Evolutionary conservation across 2,888 invertebrate species (phyloP), one percentile per base, ranked within the genome.

Genomic region (Tricholauxania praeusta): DNA sequence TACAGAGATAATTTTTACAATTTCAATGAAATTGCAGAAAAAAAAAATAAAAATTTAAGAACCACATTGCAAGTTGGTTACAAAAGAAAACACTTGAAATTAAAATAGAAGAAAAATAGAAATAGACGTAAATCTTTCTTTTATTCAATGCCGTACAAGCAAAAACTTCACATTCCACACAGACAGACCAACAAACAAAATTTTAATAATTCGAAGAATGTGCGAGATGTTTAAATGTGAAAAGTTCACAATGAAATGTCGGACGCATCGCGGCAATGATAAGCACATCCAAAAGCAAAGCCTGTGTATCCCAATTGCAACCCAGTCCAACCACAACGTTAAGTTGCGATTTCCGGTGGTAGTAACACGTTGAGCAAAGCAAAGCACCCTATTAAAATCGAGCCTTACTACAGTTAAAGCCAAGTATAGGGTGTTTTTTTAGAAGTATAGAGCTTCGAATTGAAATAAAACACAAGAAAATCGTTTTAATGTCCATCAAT

Each of bases 321-420:
- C 22, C 47, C 55, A 47, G 59, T 47, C 19, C 39, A 68, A 39
- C 65, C 73, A 71, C 73, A 71, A 66, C 65, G 73, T 62, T 73
- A 75, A 75, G 75, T 73, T 69, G 73, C 48, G 72, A 75, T 73
- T 75, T 75, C 75, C 75, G 65, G 47, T 32, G 59, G 39, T 72
- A 73, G 72, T 72, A 70, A 49, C 14, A 63, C 62, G 32, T 19
- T 32, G 65, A 6, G 17, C 12, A 48, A 17, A 15, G 49, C 49
- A 28, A 7, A 19, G 67, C 28, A n/a, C 22, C 10, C 15, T 22
- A 15, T n/a, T 15, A 39, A 39, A 39, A 39, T 39, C 39, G 39
- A 39, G 39, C 10, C 10, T 39, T 52, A 19, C 32, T 51, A 15
- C 68, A 64, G 52, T 51, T 57, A 63, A 60, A 60, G 49, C 55